Percentiles rank a stretch among this genome's conserved stretches.
Conservation (phyloP, 2,797 vertebrate genomes). For the Erpetoichthys calabaricus region DNA sequence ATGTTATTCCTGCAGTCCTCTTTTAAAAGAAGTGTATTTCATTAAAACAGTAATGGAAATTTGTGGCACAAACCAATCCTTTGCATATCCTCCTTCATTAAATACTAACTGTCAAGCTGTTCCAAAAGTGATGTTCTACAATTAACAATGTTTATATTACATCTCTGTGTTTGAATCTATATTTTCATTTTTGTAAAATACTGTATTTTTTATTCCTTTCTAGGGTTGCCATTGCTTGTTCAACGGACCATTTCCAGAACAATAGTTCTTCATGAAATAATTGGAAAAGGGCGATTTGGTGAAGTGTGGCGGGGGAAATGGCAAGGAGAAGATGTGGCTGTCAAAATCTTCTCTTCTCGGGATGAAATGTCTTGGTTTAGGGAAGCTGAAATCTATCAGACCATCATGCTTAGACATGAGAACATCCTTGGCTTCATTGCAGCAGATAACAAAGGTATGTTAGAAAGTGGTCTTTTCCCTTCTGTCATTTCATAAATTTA, state of each 20-base stretch:
- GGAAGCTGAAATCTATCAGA: slow-evolving; percentile 95
- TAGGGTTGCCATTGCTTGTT: slow-evolving; percentile 82
- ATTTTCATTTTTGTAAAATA: slow-evolving; percentile 10
- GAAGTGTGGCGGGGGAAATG: slow-evolving; percentile 91
- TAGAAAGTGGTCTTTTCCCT: slow-evolving; percentile 5
- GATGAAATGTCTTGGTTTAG: slow-evolving; percentile 94
- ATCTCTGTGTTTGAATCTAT: slow-evolving; percentile 7
- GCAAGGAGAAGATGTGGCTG: slow-evolving; percentile 89
- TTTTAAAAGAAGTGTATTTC: too few relatives aligned
- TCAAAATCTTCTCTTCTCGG: slow-evolving; percentile 94
- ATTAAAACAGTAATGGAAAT: too few relatives aligned
- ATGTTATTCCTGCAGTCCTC: too few relatives aligned
- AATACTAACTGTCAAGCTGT: too few relatives aligned
- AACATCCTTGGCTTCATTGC: slow-evolving; percentile 95
- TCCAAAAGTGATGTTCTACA: too few relatives aligned
- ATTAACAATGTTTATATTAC: too few relatives aligned
- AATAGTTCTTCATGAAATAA: slow-evolving; percentile 83
- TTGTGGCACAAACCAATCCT: too few relatives aligned
- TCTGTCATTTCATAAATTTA: slow-evolving; percentile 8
- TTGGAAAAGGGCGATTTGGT: slow-evolving; percentile 86
- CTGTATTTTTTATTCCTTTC: slow-evolving; percentile 8
- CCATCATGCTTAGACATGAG: slow-evolving; percentile 86
- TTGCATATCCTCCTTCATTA: too few relatives aligned
- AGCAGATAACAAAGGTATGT: slow-evolving; percentile 88
- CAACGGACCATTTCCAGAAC: slow-evolving; percentile 92